A percentile compares a stretch with the other conserved stretches of the same genome.
phyloP scores from a whole-genome alignment of 2,113 vertebrate species.

The Rostratula benghalensis region DNA sequence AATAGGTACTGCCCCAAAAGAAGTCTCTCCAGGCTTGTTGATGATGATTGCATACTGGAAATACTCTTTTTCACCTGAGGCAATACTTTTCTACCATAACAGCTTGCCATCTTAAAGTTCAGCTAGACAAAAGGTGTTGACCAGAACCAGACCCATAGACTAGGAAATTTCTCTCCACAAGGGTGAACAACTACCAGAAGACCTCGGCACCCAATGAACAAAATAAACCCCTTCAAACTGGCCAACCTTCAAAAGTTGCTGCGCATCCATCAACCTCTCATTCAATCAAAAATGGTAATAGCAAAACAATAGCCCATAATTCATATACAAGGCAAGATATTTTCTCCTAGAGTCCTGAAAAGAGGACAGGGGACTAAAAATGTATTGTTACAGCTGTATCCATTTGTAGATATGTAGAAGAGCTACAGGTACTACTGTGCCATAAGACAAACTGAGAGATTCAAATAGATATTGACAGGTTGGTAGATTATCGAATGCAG shows the following conservation, averaged over 20 bases:
- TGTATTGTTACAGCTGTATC: background rate
- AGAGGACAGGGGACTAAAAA: background rate
- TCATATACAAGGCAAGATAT: background rate
- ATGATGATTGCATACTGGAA: background rate
- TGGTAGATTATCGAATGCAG: background rate
- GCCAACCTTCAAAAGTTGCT: background rate
- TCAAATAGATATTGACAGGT: background rate
- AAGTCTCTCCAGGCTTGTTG: background rate
- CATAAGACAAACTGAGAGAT: background rate
- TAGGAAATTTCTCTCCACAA: background rate
- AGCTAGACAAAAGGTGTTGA: background rate
- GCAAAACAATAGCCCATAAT: background rate
- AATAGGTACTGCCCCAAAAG: background rate
- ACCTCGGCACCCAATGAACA: background rate
- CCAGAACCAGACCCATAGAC: background rate
- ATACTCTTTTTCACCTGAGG: background rate
- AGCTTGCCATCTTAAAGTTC: background rate
- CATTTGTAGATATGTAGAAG: background rate
- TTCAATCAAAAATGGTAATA: background rate
- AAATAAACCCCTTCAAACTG: background rate
- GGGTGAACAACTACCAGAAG: background rate
- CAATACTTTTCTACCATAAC: background rate
- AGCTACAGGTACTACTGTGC: background rate
- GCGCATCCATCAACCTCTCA: rapidly evolving
- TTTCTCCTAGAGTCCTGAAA: background rate